phyloP scores from a whole-genome alignment of 2,113 vertebrate species.

The Drymodes brunneopygia region DNA sequence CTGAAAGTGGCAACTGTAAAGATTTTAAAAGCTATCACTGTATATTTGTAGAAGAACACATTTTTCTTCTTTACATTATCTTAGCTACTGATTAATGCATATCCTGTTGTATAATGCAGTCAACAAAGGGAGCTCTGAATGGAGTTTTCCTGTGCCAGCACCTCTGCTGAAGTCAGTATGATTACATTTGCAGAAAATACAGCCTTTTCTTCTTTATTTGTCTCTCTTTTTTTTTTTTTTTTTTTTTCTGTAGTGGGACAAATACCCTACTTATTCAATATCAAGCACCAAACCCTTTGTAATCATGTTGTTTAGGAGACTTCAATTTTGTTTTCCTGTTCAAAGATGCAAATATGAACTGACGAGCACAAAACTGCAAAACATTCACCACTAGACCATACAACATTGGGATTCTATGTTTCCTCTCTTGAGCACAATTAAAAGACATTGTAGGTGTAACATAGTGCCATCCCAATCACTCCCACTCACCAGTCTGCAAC shows the following conservation, averaged over 20 bases:
- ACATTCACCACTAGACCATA: fast-evolving
- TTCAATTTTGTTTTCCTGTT: neutral
- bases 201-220: neutral
- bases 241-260: neutral
- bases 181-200: neutral
- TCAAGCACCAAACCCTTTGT: neutral
- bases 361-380: neutral
- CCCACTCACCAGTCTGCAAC: neutral
- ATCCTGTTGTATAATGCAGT: neutral
- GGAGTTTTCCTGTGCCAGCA: neutral
- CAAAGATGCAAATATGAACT: fast-evolving
- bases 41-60: neutral
- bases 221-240: too few species aligned
- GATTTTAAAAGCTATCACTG: neutral
- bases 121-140: neutral
- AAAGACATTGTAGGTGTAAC: neutral
- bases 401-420: neutral
- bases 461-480: neutral
- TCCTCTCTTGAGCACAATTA: fast-evolving
- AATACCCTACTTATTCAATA: neutral
- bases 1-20: neutral
- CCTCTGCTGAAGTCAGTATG: neutral
- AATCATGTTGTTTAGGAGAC: neutral
- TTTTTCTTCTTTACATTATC: neutral
- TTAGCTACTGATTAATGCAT: neutral